These are phyloP conservation scores for Papilio gigon DNA, from an alignment of 2,888 invertebrate genomes.

Conservation along the genomic window DNA sequence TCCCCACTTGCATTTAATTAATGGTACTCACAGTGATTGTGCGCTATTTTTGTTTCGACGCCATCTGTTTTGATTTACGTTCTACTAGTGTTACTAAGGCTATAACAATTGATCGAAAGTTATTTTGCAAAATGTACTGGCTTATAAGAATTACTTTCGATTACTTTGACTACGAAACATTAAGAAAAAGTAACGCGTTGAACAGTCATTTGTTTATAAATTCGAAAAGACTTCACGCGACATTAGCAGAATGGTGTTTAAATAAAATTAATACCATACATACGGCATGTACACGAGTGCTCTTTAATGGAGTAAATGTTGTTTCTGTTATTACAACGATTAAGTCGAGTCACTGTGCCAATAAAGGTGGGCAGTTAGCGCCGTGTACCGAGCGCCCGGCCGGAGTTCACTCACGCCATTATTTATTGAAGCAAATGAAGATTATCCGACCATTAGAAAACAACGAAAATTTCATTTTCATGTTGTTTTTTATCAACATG, in stretches of 20 bases:
- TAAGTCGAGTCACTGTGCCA: slow-evolving; percentile 66
- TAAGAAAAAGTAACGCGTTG: not conserved
- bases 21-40: slow-evolving; percentile 24
- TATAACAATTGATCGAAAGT: not conserved
- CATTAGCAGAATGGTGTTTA: slow-evolving; percentile 1
- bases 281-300: slow-evolving; percentile 29
- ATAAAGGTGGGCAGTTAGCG: slow-evolving; percentile 81
- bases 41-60: slow-evolving; percentile 4
- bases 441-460: slow-evolving; percentile 15
- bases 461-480: not conserved
- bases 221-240: not conserved
- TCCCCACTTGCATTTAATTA: slow-evolving; percentile 38
- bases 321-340: slow-evolving; percentile 73
- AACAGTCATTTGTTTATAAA: not conserved
- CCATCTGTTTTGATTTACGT: slow-evolving; percentile 12
- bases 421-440: slow-evolving; percentile 63
- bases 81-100: slow-evolving; percentile 1
- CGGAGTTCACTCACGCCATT: slow-evolving; percentile 79
- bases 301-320: slow-evolving; percentile 47
- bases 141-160: no score
- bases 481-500: not conserved
- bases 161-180: no score
- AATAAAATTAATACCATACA: slow-evolving; percentile 25
- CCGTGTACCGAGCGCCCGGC: slow-evolving; percentile 78
- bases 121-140: no score